phyloP scores from a whole-genome alignment of 2,113 vertebrate genomes.

The Paedocypris sp. region DNA sequence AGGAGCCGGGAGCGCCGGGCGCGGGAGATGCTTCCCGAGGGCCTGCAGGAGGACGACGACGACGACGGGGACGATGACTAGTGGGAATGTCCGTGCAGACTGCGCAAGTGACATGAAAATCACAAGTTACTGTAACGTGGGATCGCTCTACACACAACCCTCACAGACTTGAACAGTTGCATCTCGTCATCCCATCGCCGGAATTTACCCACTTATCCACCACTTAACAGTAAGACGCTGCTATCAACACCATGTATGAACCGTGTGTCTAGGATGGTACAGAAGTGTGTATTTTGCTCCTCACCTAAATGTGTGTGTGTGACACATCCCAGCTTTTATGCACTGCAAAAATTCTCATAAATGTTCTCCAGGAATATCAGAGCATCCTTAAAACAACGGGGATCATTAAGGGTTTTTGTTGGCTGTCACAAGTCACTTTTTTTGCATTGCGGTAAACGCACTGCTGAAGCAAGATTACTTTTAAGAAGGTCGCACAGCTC shows the following conservation, averaged over 20 bases:
- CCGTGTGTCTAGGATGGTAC: conserved; percentile 99
- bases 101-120: conserved; percentile 41
- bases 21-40: conserved; percentile 73
- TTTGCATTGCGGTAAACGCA: no score
- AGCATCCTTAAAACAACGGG: no score
- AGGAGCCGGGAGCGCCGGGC: conserved; percentile 88
- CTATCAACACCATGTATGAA: conserved; percentile 98
- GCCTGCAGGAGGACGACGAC: conserved; percentile 73
- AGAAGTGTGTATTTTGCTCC: conserved; percentile 89
- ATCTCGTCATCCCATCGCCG: conserved; percentile 87
- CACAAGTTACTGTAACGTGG: conserved; percentile 58
- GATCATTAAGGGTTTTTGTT: no score
- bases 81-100: conserved; percentile 45
- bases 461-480: no score
- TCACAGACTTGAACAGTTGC: conserved; percentile 75
- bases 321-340: conserved; percentile 94
- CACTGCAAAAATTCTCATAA: conserved; percentile 27
- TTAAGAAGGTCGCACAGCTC: no score
- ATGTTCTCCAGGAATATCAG: background rate
- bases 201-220: conserved; percentile 95
- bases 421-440: no score
- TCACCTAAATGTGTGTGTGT: conserved; percentile 92
- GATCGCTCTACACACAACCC: conserved; percentile 73
- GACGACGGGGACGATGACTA: conserved; percentile 89
- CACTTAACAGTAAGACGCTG: conserved; percentile 99